Base-by-base conservation (phyloP, 2,888 invertebrate genomes). In the Acrobasis consociella region DNA sequence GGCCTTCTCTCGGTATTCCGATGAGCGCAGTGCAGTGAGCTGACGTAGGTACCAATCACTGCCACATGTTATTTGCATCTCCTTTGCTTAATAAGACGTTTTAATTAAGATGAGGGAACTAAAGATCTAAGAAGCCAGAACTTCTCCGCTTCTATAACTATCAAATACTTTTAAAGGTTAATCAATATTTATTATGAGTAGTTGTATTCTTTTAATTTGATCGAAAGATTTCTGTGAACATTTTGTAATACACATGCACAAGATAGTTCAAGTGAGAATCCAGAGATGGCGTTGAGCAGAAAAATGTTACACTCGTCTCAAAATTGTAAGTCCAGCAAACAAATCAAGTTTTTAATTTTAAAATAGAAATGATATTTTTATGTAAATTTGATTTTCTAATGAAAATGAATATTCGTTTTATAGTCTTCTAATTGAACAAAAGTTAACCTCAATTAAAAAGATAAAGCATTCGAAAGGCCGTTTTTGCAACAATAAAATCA, bases 1-100 rank as follows among this genome's bases (percentile, higher is more conserved):
- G 88, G 89, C 91, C 89, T 88, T 87, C 85, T 83, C 81, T 70
- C 74, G 80, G 81, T 87, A 86, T 87, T 86, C 82, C 83, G 86
- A 84, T 83, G 80, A 81, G 76, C 74, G 70, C 70, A 63, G 71
- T 64, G 73, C 75, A 78, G 75, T 82, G 81, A 79, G 81, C 76
- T 80, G 76, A 77, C 80, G 81, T 81, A 82, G 82, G 80, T 74
- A 72, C 72, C 31, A 31, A 31, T 31, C 31, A 31, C 31, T 31
- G 31, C 31, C 70, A 74, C 68, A 68, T 75, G 74, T 75, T 74
- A 75, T 75, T 75, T 69, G 68, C 69, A 71, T 73, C 69, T 39
- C 15, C 39, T 56, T 11, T 16, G 56, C 37, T 37, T 16, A 39
- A 56, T 42, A 39, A 39, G 16, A 37, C 38, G 37, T 10, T 55